Evolutionary conservation across 2,113 vertebrate genomes (phyloP), one percentile per base, ranked within the genome.

Genomic region (Carlito syrichta): DNA sequence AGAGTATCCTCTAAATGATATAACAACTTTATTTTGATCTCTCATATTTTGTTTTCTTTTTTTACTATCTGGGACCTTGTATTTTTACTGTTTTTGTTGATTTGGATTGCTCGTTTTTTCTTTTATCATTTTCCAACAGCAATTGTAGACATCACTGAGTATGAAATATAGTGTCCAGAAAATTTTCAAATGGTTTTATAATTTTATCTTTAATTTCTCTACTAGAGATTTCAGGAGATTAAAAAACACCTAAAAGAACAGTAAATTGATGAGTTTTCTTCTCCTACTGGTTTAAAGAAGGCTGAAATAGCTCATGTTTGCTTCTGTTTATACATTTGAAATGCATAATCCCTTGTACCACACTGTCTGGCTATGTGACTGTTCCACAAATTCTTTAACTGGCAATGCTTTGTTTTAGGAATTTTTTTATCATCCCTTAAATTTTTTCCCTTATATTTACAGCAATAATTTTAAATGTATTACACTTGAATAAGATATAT

Each of bases 131-230:
- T 84, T 76, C 8, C 22, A 85, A 85, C 0, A 50, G 14, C 20
- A 69, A 56, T 43, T 93, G 13, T 45, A 86, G 40, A 87, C 35
- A 93, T 92, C 32, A 74, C 14, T 56, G 32, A 74, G 4, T 73
- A 17, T 86, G 32, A 93, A 96, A 91, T 94, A 48, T 0, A 66
- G 40, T 66, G 17, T 62, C 10, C 50, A 81, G 14, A 60, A 73
- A 43, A 17, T 79, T 95, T 79, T 66, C 63, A 86, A 54, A 43
- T 76, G 2, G 1, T 25, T 94, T 83, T 74, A 19, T 10, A 93
- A 91, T 32, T 95, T 92, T 63, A 48, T 96, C 10, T 92, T 77
- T 92, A 9, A 90, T 96, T 89, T 22, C 2, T 22, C 68, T 76
- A 52, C 6, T 40, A 58, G 50, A 89, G 9, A 50, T 79, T 92